Conservation (phyloP, 2,113 vertebrate species). For the Eidolon helvum region DNA sequence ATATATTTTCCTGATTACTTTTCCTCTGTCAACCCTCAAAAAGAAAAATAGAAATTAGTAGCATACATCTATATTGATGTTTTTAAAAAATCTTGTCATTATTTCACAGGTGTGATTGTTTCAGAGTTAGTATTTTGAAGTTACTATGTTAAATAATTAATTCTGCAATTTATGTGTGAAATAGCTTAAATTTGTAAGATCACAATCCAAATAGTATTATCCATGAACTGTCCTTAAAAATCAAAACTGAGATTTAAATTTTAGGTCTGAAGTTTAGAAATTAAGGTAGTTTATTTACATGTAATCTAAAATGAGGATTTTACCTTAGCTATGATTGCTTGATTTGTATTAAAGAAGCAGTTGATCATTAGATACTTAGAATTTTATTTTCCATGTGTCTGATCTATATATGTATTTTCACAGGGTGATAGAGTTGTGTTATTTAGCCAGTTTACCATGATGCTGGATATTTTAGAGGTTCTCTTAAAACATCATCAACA, state of each 20-base stretch:
- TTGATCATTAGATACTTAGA: constrained; percentile 16
- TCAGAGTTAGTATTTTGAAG: constrained; percentile 13
- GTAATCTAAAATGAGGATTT: background rate
- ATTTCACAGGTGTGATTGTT: background rate
- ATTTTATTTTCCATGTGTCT: background rate
- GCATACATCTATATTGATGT: background rate
- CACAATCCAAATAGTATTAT: background rate
- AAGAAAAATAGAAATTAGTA: background rate
- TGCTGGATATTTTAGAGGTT: constrained; percentile 96
- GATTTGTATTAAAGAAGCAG: background rate
- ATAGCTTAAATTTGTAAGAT: background rate
- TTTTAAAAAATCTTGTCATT: background rate
- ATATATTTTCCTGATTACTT: background rate
- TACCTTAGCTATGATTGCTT: background rate
- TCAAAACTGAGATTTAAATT: constrained; percentile 7
- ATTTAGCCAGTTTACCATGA: constrained; percentile 99
- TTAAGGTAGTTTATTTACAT: background rate
- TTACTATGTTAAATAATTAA: background rate
- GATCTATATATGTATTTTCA: background rate
- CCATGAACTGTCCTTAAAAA: background rate
- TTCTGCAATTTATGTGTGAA: background rate
- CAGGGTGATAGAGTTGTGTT: constrained; percentile 96
- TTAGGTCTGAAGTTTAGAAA: background rate
- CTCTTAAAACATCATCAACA: constrained; percentile 91
- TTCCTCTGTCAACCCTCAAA: background rate